Conservation (phyloP, 2,888 invertebrate genomes). For the Adelphocoris suturalis region DNA sequence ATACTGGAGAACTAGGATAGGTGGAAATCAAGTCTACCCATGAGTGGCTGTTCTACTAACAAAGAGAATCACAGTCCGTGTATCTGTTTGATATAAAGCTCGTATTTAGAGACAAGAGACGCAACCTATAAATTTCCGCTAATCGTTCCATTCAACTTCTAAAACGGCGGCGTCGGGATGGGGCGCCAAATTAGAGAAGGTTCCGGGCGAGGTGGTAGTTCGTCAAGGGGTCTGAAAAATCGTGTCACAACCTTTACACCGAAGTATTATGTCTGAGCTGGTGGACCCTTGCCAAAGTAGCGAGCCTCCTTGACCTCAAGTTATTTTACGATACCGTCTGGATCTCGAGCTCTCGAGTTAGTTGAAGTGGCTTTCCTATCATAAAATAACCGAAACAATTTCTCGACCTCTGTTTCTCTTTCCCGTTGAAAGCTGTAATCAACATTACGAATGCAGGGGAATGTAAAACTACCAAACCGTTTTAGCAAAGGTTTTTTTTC, state of each 20-base stretch:
- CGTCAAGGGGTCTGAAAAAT: constrained; percentile 22
- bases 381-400: neutral
- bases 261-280: constrained; percentile 12
- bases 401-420: neutral
- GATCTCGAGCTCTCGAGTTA: neutral
- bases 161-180: neutral
- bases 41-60: too few relatives aligned
- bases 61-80: too few relatives aligned
- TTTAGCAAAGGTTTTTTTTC: neutral
- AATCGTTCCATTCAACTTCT: too few relatives aligned
- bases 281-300: constrained; percentile 31
- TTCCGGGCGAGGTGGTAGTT: neutral
- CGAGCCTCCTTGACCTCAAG: constrained; percentile 12
- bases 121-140: too few relatives aligned
- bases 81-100: too few relatives aligned
- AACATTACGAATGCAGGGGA: neutral
- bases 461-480: too few relatives aligned
- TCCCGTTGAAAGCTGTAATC: neutral
- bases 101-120: too few relatives aligned
- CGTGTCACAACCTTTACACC: constrained; percentile 36
- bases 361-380: neutral
- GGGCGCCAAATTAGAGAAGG: neutral
- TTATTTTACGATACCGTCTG: constrained; percentile 23
- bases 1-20: too few relatives aligned
- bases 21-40: too few relatives aligned